phyloP scores from a whole-genome alignment of 2,113 vertebrate genomes.

The Sphaerodactylus townsendi region DNA sequence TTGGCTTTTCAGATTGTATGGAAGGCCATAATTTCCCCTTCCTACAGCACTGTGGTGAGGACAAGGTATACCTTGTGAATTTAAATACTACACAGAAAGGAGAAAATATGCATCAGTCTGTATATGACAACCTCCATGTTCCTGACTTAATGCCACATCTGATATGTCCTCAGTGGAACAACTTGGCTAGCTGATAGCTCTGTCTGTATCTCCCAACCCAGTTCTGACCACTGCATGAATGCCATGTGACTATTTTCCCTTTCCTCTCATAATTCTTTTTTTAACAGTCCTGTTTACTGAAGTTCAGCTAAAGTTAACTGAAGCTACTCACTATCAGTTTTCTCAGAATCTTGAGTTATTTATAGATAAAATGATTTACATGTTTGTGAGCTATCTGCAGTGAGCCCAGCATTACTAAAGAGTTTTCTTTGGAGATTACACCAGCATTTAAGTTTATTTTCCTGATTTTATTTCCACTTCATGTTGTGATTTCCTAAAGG shows the following conservation, averaged over 20 bases:
- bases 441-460: conserved; percentile 56
- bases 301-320: conserved; percentile 48
- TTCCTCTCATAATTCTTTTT: conserved; percentile 33
- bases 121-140: not conserved
- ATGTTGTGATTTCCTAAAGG: conserved; percentile 52
- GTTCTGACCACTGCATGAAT: conserved; percentile 23
- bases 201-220: not conserved
- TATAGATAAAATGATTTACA: conserved; percentile 52
- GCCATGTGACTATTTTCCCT: not conserved
- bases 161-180: not conserved
- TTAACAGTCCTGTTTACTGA: conserved; percentile 50
- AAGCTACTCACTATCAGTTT: conserved; percentile 43
- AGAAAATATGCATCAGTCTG: not conserved
- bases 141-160: not conserved
- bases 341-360: conserved; percentile 54
- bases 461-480: conserved; percentile 45
- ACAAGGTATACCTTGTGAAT: too few relatives aligned
- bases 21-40: too few relatives aligned
- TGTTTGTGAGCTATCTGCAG: conserved; percentile 44
- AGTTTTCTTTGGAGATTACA: conserved; percentile 57
- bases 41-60: too few relatives aligned
- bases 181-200: too few relatives aligned
- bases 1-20: too few relatives aligned
- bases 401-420: conserved; percentile 12
- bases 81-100: too few relatives aligned